A percentile compares a stretch with the other conserved stretches of the same genome.
Conservation (phyloP, 2,797 vertebrate genomes). For the Aselliscus stoliczkanus region DNA sequence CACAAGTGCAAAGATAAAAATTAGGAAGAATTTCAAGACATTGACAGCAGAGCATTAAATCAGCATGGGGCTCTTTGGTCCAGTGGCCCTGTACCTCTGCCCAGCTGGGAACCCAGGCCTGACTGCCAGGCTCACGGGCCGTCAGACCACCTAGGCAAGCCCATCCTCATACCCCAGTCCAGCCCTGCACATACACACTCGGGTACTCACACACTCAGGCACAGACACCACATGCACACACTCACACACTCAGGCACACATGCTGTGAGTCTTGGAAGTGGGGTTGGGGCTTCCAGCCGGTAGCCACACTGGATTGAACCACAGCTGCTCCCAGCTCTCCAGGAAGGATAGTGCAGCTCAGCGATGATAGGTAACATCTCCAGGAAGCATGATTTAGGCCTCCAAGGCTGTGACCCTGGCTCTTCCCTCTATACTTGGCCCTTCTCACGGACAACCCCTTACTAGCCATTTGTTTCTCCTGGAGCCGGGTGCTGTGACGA, state of each 20-base stretch:
- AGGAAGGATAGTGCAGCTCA: background rate
- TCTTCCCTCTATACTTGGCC: background rate
- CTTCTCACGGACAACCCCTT: background rate
- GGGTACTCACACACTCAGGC: background rate
- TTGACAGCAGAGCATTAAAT: background rate
- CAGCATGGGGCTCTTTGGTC: fast-evolving
- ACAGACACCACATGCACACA: fast-evolving
- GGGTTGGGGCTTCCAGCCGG: fast-evolving
- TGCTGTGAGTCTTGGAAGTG: fast-evolving
- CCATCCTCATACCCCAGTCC: background rate
- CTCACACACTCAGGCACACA: background rate
- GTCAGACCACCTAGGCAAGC: background rate
- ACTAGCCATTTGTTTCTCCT: background rate
- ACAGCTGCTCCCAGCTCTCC: fast-evolving
- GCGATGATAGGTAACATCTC: fast-evolving
- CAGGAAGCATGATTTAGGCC: background rate
- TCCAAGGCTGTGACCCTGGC: background rate
- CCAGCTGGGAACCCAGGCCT: fast-evolving
- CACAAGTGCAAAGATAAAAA: background rate
- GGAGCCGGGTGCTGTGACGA: fast-evolving
- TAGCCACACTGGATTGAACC: fast-evolving
- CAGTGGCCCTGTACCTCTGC: fast-evolving
- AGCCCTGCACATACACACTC: fast-evolving
- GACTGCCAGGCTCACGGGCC: fast-evolving
- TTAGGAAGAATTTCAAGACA: fast-evolving